Percentiles rank a stretch among this genome's conserved stretches.
These are phyloP conservation scores for Ochropleura leucogaster DNA, from an alignment of 2,888 invertebrate genomes.

Conservation along the genomic window DNA sequence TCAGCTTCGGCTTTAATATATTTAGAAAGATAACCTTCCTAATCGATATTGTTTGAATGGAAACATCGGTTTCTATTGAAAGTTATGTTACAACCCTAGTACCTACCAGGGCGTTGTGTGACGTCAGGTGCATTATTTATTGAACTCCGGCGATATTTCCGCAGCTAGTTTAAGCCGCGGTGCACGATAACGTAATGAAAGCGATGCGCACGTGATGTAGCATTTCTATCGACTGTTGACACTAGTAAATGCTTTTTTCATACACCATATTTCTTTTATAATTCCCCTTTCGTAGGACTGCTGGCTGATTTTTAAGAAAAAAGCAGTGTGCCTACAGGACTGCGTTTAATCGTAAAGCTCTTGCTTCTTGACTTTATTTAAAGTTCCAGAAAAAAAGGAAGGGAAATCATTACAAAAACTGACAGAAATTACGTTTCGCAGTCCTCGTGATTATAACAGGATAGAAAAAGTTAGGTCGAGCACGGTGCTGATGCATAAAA, in stretches of 20 bases:
- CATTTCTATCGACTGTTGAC: conserved; percentile 46
- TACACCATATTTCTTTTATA: too few species aligned
- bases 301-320: too few species aligned
- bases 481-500: too few species aligned
- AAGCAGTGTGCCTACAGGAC: too few species aligned
- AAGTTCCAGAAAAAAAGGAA: background rate
- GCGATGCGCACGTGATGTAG: conserved; percentile 36
- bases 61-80: conserved; percentile 19
- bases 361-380: background rate
- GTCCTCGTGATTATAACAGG: too few species aligned
- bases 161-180: conserved; percentile 42
- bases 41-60: background rate
- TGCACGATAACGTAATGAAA: conserved; percentile 41
- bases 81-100: conserved; percentile 6
- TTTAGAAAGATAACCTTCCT: too few species aligned
- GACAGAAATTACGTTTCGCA: too few species aligned
- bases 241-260: conserved; percentile 9
- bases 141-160: conserved; percentile 35
- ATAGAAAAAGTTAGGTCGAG: too few species aligned
- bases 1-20: background rate
- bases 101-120: conserved; percentile 12
- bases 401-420: too few species aligned
- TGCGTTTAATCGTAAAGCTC: too few species aligned
- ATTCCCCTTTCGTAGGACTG: too few species aligned
- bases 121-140: conserved; percentile 62